phyloP scores from a whole-genome alignment of 2,113 vertebrate genomes.

The Orycteropus afer region DNA sequence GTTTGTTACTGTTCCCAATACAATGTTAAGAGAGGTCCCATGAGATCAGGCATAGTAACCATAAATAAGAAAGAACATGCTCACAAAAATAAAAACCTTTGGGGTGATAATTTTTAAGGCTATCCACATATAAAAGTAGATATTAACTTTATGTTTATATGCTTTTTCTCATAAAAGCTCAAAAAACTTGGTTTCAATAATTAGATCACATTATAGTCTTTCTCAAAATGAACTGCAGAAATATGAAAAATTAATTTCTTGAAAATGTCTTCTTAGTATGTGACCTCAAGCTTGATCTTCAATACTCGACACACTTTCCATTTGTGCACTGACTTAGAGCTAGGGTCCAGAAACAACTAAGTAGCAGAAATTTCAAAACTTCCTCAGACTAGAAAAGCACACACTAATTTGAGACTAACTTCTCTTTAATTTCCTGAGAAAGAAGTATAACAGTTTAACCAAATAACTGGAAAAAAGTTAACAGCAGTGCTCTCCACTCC shows the following conservation, averaged over 20 bases:
- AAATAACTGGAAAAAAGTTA: conserved; percentile 23
- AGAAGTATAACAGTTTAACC: background rate
- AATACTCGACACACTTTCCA: conserved; percentile 25
- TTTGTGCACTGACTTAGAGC: background rate
- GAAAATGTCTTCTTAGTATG: background rate
- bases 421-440: conserved; percentile 6
- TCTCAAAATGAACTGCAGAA: conserved; percentile 50
- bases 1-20: background rate
- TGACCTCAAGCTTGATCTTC: background rate
- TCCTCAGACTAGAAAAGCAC: background rate
- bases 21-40: background rate
- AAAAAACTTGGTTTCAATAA: background rate
- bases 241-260: background rate
- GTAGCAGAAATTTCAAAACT: conserved; percentile 8
- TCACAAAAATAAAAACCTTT: background rate
- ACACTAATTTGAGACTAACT: background rate
- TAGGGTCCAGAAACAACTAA: background rate
- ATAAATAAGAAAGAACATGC: background rate
- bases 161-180: background rate
- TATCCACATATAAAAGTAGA: background rate
- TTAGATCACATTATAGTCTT: background rate
- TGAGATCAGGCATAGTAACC: background rate
- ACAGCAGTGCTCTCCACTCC: background rate
- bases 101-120: background rate
- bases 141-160: background rate